Conservation (phyloP, 2,797 vertebrate species). For the Sebastes cheni region DNA sequence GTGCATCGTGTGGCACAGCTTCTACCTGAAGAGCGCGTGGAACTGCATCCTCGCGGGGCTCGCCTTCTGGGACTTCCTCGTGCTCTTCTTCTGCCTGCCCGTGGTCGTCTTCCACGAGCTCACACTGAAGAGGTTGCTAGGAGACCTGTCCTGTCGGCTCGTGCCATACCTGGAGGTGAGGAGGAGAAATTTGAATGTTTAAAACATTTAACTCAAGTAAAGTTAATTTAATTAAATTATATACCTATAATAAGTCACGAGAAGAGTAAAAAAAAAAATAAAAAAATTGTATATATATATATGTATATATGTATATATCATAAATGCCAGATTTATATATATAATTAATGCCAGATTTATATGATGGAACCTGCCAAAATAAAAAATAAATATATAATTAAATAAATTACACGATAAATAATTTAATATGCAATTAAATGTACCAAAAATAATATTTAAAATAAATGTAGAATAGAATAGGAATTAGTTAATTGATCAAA, state of each 20-base stretch:
- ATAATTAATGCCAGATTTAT: too few relatives aligned
- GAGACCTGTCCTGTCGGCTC: constrained; percentile 88
- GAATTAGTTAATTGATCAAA: too few relatives aligned
- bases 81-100: constrained; percentile 95
- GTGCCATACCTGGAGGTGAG: constrained; percentile 97
- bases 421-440: too few relatives aligned
- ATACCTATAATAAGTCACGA: too few relatives aligned
- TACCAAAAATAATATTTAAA: too few relatives aligned
- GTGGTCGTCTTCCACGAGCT: constrained; percentile 93
- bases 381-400: neutral
- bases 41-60: constrained; percentile 93
- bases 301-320: too few relatives aligned
- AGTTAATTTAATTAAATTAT: neutral
- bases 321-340: too few relatives aligned
- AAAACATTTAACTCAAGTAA: neutral
- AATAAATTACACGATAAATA: neutral
- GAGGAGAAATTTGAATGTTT: neutral
- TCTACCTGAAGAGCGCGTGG: constrained; percentile 94
- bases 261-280: too few relatives aligned
- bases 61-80: constrained; percentile 94
- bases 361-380: too few relatives aligned
- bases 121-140: constrained; percentile 89
- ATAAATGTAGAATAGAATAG: too few relatives aligned
- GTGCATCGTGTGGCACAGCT: constrained; percentile 95
- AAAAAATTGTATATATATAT: too few relatives aligned